phyloP scores from a whole-genome alignment of 2,797 vertebrate genomes.

The Pantherophis alleghaniensis region DNA sequence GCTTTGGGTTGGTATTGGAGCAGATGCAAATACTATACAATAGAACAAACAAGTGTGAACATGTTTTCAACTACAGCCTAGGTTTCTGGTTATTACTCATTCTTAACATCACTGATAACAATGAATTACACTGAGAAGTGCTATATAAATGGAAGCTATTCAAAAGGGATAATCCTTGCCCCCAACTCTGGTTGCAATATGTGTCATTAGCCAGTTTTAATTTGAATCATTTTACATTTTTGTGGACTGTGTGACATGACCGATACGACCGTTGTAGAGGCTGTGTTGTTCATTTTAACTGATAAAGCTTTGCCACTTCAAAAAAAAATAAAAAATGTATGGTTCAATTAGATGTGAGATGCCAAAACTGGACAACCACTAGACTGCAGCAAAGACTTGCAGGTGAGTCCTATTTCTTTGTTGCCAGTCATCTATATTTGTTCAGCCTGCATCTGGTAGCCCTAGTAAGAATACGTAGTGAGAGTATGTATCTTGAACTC shows the following conservation, averaged over 20 bases:
- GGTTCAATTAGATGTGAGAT: neutral
- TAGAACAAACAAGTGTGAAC: neutral
- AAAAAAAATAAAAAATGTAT: neutral
- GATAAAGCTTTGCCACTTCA: neutral
- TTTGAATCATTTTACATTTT: neutral
- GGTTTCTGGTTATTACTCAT: neutral
- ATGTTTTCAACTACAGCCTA: neutral
- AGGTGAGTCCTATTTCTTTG: neutral
- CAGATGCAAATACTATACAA: neutral
- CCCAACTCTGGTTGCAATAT: neutral
- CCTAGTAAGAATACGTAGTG: neutral
- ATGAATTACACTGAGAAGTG: neutral
- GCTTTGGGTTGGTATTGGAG: neutral
- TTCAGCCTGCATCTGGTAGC: neutral
- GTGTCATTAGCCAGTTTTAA: neutral
- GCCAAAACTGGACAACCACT: neutral
- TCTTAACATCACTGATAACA: slow-evolving; percentile 24
- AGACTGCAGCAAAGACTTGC: neutral
- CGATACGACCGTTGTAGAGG: neutral
- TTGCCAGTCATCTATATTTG: neutral
- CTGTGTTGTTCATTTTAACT: neutral
- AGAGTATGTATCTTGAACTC: neutral
- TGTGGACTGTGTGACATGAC: neutral
- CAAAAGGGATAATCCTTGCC: neutral
- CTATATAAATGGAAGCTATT: neutral